Evolutionary conservation across 2,113 vertebrate species (phyloP), one percentile per base, ranked within the genome.

Genomic region (Arizona elegans): DNA sequence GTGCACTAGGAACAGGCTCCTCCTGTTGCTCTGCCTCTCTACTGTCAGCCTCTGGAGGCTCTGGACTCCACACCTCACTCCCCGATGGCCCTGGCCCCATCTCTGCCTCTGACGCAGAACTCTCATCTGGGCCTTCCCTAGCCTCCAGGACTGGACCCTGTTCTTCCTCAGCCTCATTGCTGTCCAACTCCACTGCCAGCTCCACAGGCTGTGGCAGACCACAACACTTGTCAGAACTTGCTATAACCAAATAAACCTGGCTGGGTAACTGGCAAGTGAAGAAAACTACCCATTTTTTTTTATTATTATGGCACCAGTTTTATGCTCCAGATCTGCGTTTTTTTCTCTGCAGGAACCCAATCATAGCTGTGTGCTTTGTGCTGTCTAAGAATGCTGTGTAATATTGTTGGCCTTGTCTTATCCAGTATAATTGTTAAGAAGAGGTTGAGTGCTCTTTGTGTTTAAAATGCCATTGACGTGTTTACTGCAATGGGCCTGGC

Each of bases 31-130:
- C 43, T 47, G 3, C 4, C 43, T 47, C 43, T 47, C 43, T 47
- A 47, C 43, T 47, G 4, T 47, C 43, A 47, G 43, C 43, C 43
- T 47, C 43, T 47, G 43, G 43, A 5, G 43, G 43, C 43, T 47
- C 43, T 0, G 3, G 4, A 47, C 0, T 47, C 43, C 3, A 0
- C 43, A 5, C 3, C 0, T 47, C 43, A 4, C 43, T 47, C 4
- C 43, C 3, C 43, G 43, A 47, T 47, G 43, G 43, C 43, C 43
- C 43, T 47, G 43, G 43, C 43, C 43, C 43, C 43, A 43, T 43
- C 43, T 43, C 43, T 43, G 43, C 43, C 43, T 47, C 43, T 0
- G 43, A 47, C 0, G 43, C 43, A 47, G 43, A 47, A 0, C 43
- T 0, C 43, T 47, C 43, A 47, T 47, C 43, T 0, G 43, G 3